A percentile compares a stretch with the other conserved stretches of the same genome.
Conservation (phyloP, 1,140 invertebrate species). For the Macrosteles quadrilineatus region DNA sequence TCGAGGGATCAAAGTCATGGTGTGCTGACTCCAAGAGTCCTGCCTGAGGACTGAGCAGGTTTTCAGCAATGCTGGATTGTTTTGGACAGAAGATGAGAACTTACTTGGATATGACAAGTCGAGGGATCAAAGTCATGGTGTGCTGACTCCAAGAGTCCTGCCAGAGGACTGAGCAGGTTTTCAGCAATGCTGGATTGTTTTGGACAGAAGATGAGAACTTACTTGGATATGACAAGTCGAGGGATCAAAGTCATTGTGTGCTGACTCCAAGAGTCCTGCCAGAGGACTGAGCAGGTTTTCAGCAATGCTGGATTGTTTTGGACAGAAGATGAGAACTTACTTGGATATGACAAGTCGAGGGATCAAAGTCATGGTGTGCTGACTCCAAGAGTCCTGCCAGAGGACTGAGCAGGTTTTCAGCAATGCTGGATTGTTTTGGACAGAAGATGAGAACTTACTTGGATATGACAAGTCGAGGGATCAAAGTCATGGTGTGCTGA, state of each 20-base stretch:
- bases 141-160: slow-evolving; percentile 59
- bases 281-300: slow-evolving; percentile 74
- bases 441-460: no score
- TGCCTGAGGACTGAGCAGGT: slow-evolving; percentile 76
- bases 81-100: no score
- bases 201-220: no score
- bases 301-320: slow-evolving; percentile 78
- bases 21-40: slow-evolving; percentile 59
- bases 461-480: slow-evolving; percentile 52
- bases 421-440: slow-evolving; percentile 76
- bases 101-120: slow-evolving; percentile 52
- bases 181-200: slow-evolving; percentile 77
- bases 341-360: slow-evolving; percentile 52
- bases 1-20: slow-evolving; percentile 57
- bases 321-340: no score
- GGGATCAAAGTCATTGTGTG: slow-evolving; percentile 61
- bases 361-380: slow-evolving; percentile 59
- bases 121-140: slow-evolving; percentile 59
- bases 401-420: slow-evolving; percentile 73
- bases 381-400: slow-evolving; percentile 66
- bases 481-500: slow-evolving; percentile 57
- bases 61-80: slow-evolving; percentile 79
- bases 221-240: slow-evolving; percentile 51
- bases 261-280: slow-evolving; percentile 63
- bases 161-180: slow-evolving; percentile 77